Evolutionary conservation across 2,113 vertebrate genomes (phyloP), one percentile per base, ranked within the genome.

Genomic region (Piaya cayana): DNA sequence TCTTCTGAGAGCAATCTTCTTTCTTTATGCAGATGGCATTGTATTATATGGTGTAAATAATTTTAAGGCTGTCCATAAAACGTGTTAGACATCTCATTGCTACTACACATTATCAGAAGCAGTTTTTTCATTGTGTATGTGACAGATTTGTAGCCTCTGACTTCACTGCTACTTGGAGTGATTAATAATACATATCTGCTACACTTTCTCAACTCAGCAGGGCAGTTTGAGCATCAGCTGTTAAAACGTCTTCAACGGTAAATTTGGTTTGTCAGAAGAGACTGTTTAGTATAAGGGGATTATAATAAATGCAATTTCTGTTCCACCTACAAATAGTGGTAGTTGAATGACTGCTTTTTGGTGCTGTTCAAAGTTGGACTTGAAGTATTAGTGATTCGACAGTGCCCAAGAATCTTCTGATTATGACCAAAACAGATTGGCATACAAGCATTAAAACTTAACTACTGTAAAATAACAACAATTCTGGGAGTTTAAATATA

Each of bases 401-500:
- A 53, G 2, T 92, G 86, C 25, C 27, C 58, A 68, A 75, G 37
- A 93, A 96, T 55, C 45, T 23, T 78, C 21, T 37, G 68, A 34
- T 92, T 93, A 53, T 87, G 53, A 90, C 92, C 70, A 55, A 93
- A 96, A 76, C 37, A 79, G 65, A 96, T 96, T 89, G 93, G 74
- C 39, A 37, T 86, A 55, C 45, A 93, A 84, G 83, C 84, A 64
- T 77, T 95, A 96, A 96, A 95, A 76, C 80, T 88, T 92, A 97
- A 95, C 90, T 96, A 68, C 58, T 95, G 20, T 92, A 93, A 96
- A 96, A 91, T 94, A 95, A 95, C 52, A 93, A 20, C 62, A 91
- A 89, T 86, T 94, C 84, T 89, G 82, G 50, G 84, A 93, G 55
- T 88, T 96, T 83, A 81, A 94, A 75, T 83, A 82, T 68, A 96